Conservation (phyloP, 2,113 vertebrate genomes). For the Dromas ardeola region DNA sequence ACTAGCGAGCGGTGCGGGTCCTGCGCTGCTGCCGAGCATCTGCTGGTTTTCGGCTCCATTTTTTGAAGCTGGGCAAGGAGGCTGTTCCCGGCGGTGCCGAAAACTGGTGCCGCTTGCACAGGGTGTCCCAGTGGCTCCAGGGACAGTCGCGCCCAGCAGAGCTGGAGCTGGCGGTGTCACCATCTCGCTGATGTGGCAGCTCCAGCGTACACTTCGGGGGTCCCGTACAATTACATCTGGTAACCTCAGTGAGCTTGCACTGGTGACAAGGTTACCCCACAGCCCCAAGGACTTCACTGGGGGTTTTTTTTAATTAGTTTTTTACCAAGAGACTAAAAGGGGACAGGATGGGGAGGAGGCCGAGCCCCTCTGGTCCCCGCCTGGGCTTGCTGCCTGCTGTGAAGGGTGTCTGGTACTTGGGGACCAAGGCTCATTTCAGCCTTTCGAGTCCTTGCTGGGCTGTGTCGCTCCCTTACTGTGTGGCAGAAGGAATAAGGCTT, state of each 20-base stretch:
- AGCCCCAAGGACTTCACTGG: background rate
- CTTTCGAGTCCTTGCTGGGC: background rate
- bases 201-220: background rate
- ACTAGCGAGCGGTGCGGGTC: background rate
- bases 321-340: background rate
- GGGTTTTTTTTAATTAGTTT: background rate
- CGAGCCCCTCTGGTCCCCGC: background rate
- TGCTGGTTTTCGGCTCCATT: background rate
- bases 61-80: background rate
- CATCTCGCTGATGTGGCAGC: accelerated
- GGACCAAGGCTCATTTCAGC: background rate
- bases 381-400: background rate
- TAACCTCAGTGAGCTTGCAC: no score
- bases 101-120: background rate
- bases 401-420: background rate
- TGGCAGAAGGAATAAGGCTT: background rate
- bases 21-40: accelerated
- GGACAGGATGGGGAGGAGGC: background rate
- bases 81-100: background rate
- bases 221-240: accelerated
- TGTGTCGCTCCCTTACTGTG: background rate
- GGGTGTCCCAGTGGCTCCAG: background rate
- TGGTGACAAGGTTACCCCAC: background rate
- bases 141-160: background rate
- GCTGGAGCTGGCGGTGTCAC: background rate